phyloP scores from a whole-genome alignment of 2,888 invertebrate species.

The Anodontia alba region DNA sequence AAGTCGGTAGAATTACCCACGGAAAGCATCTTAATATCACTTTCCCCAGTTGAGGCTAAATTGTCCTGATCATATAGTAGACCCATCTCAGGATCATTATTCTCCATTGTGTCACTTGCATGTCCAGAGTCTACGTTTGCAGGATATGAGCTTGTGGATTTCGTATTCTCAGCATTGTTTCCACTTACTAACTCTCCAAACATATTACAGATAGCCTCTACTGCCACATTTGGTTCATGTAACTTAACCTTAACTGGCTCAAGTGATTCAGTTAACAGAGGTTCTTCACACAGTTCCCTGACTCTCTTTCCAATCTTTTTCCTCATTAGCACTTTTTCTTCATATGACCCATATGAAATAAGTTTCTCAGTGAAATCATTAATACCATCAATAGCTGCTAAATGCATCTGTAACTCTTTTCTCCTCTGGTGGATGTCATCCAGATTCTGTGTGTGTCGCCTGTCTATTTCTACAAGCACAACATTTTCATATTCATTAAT shows the following conservation, averaged over 20 bases:
- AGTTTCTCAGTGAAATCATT: conserved; percentile 78
- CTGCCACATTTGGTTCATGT: conserved; percentile 71
- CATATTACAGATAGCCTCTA: conserved; percentile 77
- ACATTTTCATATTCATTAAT: conserved; percentile 76
- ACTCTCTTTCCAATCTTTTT: conserved; percentile 76
- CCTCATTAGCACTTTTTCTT: conserved; percentile 79
- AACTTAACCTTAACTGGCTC: conserved; percentile 57
- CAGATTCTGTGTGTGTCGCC: conserved; percentile 65
- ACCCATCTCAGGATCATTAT: conserved; percentile 59
- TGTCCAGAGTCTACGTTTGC: conserved; percentile 59
- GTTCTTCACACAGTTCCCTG: conserved; percentile 75
- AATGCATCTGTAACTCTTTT: conserved; percentile 67
- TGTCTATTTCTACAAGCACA: conserved; percentile 72
- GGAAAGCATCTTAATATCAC: conserved; percentile 71
- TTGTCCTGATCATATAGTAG: conserved; percentile 26
- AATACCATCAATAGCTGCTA: conserved; percentile 74
- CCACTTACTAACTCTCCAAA: conserved; percentile 72
- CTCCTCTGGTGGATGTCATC: conserved; percentile 66
- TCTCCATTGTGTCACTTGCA: conserved; percentile 65
- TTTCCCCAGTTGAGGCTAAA: conserved; percentile 49
- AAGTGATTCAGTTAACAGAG: conserved; percentile 60
- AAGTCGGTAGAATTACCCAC: conserved; percentile 68
- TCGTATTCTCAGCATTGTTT: conserved; percentile 6
- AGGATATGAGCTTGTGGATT: conserved; percentile 25
- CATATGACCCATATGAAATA: conserved; percentile 75